Percentiles rank a stretch among this genome's conserved stretches.
Conservation (phyloP, 2,113 vertebrate species). For the Alaudala cheleensis region DNA sequence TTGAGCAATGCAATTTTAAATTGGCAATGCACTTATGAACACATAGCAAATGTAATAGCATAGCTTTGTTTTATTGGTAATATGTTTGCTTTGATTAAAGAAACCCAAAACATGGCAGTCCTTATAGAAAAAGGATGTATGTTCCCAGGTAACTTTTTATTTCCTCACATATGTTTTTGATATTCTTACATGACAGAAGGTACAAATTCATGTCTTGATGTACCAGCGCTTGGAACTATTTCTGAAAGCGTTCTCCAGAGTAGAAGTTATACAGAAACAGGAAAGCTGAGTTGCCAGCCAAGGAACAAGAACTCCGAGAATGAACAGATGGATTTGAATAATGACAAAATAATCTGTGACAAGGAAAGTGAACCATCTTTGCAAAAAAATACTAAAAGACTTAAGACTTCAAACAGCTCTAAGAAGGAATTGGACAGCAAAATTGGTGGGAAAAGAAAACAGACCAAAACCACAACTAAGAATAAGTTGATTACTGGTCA, state of each 20-base stretch:
- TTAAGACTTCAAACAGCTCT: constrained; percentile 40
- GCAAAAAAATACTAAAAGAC: constrained; percentile 72
- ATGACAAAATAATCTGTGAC: constrained; percentile 64
- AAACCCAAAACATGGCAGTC: neutral
- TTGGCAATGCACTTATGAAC: neutral
- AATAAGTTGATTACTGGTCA: constrained; percentile 87
- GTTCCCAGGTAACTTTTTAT: constrained; percentile 42
- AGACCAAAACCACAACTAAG: constrained; percentile 66
- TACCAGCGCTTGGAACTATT: constrained; percentile 65
- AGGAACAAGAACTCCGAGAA: constrained; percentile 78
- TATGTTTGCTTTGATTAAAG: neutral
- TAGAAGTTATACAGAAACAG: constrained; percentile 63
- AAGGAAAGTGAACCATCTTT: constrained; percentile 76
- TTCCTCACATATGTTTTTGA: constrained; percentile 45
- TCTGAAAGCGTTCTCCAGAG: constrained; percentile 78
- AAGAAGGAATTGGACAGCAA: constrained; percentile 41
- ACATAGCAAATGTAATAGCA: neutral
- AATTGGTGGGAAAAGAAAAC: constrained; percentile 55
- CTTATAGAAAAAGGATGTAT: neutral
- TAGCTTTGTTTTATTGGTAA: neutral
- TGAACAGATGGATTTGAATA: constrained; percentile 80
- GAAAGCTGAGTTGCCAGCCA: constrained; percentile 62
- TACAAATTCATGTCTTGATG: constrained; percentile 59
- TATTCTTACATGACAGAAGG: constrained; percentile 66
- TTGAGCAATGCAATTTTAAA: neutral